These are phyloP conservation scores for Lordiphosa collinella DNA, from an alignment of 1,140 invertebrate species.

Conservation along the genomic window DNA sequence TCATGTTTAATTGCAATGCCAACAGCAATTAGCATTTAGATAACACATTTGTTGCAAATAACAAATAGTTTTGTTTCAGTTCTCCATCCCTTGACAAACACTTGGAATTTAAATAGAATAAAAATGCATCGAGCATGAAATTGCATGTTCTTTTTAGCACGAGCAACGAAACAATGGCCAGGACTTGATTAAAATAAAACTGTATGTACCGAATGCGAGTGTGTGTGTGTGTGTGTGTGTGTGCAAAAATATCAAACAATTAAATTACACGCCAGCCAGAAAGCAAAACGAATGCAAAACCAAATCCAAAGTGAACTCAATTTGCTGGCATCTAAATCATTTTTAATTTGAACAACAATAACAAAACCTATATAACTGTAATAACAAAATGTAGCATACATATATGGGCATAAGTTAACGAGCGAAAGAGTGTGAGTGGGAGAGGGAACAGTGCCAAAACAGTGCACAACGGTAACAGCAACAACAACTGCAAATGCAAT, in stretches of 20 bases:
- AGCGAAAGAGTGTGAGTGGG: constrained; percentile 29
- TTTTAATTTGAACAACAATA: constrained; percentile 70
- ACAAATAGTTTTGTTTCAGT: constrained; percentile 22
- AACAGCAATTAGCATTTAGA: constrained; percentile 63
- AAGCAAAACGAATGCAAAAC: constrained; percentile 35
- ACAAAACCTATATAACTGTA: constrained; percentile 3
- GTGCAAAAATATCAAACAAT: constrained; percentile 65
- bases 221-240: constrained; percentile 17
- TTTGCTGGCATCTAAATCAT: constrained; percentile 75
- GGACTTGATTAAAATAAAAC: constrained; percentile 54
- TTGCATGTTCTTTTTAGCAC: constrained; percentile 29
- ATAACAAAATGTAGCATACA: constrained; percentile 51
- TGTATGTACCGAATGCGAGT: constrained; percentile 17
- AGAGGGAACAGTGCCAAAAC: constrained; percentile 25
- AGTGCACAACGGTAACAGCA: constrained; percentile 2
- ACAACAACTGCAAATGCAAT: constrained; percentile 36
- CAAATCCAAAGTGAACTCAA: constrained; percentile 64
- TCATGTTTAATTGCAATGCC: constrained; percentile 43
- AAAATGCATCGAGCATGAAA: constrained; percentile 45
- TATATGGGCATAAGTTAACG: constrained; percentile 27
- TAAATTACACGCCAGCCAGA: constrained; percentile 56
- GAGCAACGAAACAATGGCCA: constrained; percentile 30
- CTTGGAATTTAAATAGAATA: constrained; percentile 28
- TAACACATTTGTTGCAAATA: constrained; percentile 28
- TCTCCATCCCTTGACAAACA: background rate